Percentiles rank a stretch among this genome's conserved stretches.
Evolutionary conservation across 37 sponge, comb jelly and placozoan species (phyloP).

Genomic region (Halichondria panicea): DNA sequence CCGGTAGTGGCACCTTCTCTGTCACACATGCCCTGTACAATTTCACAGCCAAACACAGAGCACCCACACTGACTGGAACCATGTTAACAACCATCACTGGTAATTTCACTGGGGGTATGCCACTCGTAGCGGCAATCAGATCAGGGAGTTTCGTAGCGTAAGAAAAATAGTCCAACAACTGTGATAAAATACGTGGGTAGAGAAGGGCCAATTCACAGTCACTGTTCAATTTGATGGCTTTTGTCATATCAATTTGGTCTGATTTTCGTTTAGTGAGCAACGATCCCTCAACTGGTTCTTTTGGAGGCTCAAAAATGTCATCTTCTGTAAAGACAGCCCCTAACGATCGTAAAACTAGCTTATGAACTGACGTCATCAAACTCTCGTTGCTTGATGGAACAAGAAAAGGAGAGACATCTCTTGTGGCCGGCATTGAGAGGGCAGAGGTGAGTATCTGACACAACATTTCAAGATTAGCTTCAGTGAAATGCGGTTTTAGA

Average conservation of each 20-base stretch:
- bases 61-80: conserved; percentile 36
- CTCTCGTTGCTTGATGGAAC: conserved; percentile 59
- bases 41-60: conserved; percentile 37
- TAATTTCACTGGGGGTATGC: neutral
- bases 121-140: neutral
- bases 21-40: conserved; percentile 30
- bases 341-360: conserved; percentile 30
- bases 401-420: conserved; percentile 83
- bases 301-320: neutral
- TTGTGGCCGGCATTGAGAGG: conserved; percentile 52
- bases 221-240: neutral
- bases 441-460: conserved; percentile 5
- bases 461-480: neutral
- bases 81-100: conserved; percentile 44
- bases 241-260: conserved; percentile 2
- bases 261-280: conserved; percentile 5
- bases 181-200: conserved; percentile 17
- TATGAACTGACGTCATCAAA: conserved; percentile 56
- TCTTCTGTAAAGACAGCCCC: conserved; percentile 34
- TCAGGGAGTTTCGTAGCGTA: conserved; percentile 27
- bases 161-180: conserved; percentile 31
- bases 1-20: conserved; percentile 1
- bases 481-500: neutral
- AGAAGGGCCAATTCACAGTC: conserved; percentile 5
- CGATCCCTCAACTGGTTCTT: neutral